A percentile compares a stretch with the other conserved stretches of the same genome.
Evolutionary conservation across 2,888 invertebrate species (phyloP).

Genomic region (Neoscelio sp.): DNA sequence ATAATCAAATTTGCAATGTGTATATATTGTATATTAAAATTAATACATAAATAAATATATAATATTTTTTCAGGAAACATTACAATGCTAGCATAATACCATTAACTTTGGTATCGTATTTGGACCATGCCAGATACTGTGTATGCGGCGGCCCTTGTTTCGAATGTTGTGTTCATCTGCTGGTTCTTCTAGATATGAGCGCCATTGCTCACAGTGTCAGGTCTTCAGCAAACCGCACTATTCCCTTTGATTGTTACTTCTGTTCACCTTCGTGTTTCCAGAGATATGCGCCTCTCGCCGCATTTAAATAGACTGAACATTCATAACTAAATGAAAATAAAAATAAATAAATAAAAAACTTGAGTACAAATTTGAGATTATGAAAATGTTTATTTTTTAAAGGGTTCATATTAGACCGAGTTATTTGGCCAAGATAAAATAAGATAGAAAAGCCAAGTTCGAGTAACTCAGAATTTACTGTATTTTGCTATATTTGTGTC

Average conservation of each 20-base stretch:
- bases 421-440: no score
- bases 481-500: no score
- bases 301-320: constrained; percentile 22
- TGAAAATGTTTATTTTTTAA: no score
- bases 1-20: no score
- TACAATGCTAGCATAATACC: constrained; percentile 86
- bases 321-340: neutral
- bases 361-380: constrained; percentile 18
- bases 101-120: constrained; percentile 85
- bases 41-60: constrained; percentile 18
- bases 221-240: constrained; percentile 78
- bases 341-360: no score
- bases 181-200: constrained; percentile 67
- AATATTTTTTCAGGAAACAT: constrained; percentile 82
- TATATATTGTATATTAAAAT: neutral
- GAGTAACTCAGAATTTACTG: no score
- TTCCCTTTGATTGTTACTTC: constrained; percentile 86
- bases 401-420: no score
- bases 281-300: constrained; percentile 57
- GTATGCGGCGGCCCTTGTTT: constrained; percentile 85
- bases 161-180: constrained; percentile 68
- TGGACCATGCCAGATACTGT: constrained; percentile 87
- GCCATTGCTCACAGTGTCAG: constrained; percentile 71
- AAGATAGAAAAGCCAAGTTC: no score
- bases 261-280: constrained; percentile 85